Conservation (phyloP, 2,113 vertebrate genomes). For the Sterrhoptilus dennistouni region DNA sequence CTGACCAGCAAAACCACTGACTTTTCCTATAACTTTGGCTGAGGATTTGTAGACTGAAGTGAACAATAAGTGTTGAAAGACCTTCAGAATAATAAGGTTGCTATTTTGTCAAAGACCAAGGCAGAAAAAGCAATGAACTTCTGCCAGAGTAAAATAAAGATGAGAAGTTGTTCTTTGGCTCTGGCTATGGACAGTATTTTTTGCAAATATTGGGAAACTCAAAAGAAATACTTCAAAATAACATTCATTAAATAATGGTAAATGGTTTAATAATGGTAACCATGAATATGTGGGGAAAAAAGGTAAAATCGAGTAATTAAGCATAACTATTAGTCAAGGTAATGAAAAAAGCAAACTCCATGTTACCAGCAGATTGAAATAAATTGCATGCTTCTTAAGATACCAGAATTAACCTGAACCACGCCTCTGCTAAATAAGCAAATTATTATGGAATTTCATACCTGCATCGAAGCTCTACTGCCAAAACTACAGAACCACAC, state of each 20-base stretch:
- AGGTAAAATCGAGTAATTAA: background rate
- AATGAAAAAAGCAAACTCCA: background rate
- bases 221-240: background rate
- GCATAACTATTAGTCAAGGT: background rate
- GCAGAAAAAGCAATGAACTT: background rate
- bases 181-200: background rate
- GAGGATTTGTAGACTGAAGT: background rate
- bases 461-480: background rate
- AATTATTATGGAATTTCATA: background rate
- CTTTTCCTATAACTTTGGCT: background rate
- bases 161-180: background rate
- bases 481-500: background rate
- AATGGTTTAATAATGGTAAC: background rate
- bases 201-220: background rate
- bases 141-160: background rate
- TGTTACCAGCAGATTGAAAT: background rate
- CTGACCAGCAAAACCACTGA: background rate
- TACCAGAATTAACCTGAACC: background rate
- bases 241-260: background rate
- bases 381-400: background rate
- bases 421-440: background rate
- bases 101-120: background rate
- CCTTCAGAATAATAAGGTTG: background rate
- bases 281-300: background rate
- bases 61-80: background rate